phyloP scores from a whole-genome alignment of 2,888 invertebrate genomes.

The Tetramorium bicarinatum region DNA sequence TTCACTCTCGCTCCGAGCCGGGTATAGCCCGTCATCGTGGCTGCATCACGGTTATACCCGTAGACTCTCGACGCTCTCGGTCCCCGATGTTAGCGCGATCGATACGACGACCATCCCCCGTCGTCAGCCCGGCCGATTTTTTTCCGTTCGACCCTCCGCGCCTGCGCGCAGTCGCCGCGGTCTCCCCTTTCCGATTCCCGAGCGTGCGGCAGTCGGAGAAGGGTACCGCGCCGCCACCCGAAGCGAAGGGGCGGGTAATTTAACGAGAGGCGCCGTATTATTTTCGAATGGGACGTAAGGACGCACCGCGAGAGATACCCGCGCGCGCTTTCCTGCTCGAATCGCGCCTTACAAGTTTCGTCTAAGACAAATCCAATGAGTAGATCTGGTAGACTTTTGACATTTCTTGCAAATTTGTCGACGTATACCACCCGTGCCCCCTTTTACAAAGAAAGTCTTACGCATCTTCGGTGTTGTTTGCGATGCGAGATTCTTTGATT shows the following conservation, averaged over 20 bases:
- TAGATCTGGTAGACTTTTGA: conserved; percentile 35
- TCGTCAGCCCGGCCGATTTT: conserved; percentile 88
- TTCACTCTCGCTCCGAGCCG: conserved; percentile 69
- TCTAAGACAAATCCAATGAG: conserved; percentile 35
- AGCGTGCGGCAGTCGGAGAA: conserved; percentile 36
- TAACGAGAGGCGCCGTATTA: conserved; percentile 54
- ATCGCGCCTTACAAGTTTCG: conserved; percentile 34
- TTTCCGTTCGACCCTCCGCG: conserved; percentile 85
- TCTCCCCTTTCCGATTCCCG: conserved; percentile 74
- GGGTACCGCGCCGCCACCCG: conserved; percentile 42
- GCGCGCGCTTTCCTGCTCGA: conserved; percentile 11
- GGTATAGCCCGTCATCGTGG: conserved; percentile 73
- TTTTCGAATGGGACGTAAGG: conserved; percentile 54
- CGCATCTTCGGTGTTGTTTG: neutral
- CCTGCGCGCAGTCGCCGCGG: conserved; percentile 72
- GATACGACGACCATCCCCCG: conserved; percentile 81
- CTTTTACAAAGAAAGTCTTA: neutral
- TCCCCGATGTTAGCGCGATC: conserved; percentile 81
- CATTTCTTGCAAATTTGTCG: conserved; percentile 25
- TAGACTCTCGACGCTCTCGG: conserved; percentile 85
- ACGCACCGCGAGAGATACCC: conserved; percentile 21
- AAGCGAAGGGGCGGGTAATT: conserved; percentile 50
- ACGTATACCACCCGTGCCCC: neutral
- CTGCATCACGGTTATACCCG: conserved; percentile 83
- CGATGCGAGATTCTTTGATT: neutral